phyloP scores from a whole-genome alignment of 2,888 invertebrate species.

The Corbicula japonica region DNA sequence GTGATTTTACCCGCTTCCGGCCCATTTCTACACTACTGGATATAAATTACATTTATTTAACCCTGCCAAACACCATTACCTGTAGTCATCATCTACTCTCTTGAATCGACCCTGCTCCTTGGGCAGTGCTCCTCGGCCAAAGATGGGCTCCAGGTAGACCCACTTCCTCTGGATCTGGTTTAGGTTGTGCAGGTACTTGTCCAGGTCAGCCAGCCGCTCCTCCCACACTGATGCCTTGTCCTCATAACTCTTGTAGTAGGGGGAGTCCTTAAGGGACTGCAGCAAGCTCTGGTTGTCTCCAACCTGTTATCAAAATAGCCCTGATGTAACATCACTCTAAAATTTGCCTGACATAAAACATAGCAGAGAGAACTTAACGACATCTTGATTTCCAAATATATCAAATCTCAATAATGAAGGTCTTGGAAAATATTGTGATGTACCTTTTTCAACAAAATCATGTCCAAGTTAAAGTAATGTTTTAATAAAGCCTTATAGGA shows the following conservation, averaged over 20 bases:
- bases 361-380: too few species aligned
- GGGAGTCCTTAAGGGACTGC: slow-evolving; percentile 93
- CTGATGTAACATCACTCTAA: not conserved
- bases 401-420: too few species aligned
- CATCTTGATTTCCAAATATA: too few species aligned
- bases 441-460: too few species aligned
- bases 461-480: too few species aligned
- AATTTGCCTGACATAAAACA: too few species aligned
- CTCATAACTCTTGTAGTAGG: slow-evolving; percentile 93
- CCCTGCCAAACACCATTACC: slow-evolving; percentile 73
- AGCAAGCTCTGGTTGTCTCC: slow-evolving; percentile 94
- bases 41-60: too few species aligned
- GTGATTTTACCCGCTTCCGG: too few species aligned
- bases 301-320: slow-evolving; percentile 88
- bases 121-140: slow-evolving; percentile 92
- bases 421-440: too few species aligned
- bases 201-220: slow-evolving; percentile 92
- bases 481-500: too few species aligned
- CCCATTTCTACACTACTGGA: too few species aligned
- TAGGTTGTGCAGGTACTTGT: slow-evolving; percentile 91
- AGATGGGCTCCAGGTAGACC: slow-evolving; percentile 99
- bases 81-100: slow-evolving; percentile 94
- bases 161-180: slow-evolving; percentile 96
- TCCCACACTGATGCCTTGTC: slow-evolving; percentile 95
- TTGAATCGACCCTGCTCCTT: slow-evolving; percentile 93